phyloP scores from a whole-genome alignment of 1,140 invertebrate species.

The Lucilia sericata region DNA sequence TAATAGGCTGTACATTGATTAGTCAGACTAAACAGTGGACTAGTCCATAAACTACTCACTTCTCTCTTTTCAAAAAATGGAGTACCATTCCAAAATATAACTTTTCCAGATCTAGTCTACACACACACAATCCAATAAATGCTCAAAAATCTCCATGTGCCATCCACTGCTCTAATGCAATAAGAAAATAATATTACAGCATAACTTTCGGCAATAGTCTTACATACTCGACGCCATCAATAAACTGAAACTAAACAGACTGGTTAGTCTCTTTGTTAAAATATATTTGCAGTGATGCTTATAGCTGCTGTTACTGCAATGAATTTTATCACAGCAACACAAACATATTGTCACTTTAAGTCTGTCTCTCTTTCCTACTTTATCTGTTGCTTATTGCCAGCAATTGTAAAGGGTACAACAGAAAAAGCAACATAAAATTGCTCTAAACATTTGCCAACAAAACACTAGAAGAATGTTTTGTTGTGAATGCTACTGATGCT shows the following conservation, averaged over 20 bases:
- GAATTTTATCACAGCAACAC: no score
- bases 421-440: not conserved
- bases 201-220: not conserved
- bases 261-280: no score
- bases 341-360: no score
- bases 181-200: not conserved
- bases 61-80: no score
- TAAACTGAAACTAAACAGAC: no score
- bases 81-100: not conserved
- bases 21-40: no score
- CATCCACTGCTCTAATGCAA: not conserved
- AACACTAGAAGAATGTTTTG: not conserved
- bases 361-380: no score
- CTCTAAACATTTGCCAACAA: not conserved
- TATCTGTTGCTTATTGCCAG: not conserved
- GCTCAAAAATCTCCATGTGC: not conserved
- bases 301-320: no score
- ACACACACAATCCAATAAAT: not conserved
- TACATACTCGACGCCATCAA: no score
- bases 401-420: not conserved
- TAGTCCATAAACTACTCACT: no score
- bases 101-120: not conserved
- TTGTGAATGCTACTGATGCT: not conserved
- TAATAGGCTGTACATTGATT: no score
- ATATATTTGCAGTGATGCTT: no score